Base-by-base conservation (phyloP, 2,888 invertebrate species). In the Tipula lateralis region DNA sequence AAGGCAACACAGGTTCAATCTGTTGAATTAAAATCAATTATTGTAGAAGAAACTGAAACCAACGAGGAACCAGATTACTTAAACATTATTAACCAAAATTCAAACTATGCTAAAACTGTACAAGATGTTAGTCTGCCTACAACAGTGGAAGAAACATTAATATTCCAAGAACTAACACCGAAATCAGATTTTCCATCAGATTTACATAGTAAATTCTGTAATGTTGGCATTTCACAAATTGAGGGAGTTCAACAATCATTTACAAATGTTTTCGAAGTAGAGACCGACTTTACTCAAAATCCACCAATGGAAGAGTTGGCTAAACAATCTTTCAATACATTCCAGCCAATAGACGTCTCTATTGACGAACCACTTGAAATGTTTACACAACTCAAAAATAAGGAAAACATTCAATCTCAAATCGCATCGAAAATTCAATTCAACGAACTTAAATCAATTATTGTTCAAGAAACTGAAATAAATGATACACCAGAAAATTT, bases 1-100 rank as follows among this genome's bases (percentile, higher is more conserved):
- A 82, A 86, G 84, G 87, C 86, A 81, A 91, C 91, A 29, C 86
- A 87, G 85, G 84, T 89, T 13, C 87, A 88, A 36, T 85, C 91
- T 9, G 88, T 88, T 86, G 90, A 91, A 87, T 90, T 91, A 85
- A 89, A 89, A 86, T 88, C 91, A 34, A 87, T 91, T 85, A 87
- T 91, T 80, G 89, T 90, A 84, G 90, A 91, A 82, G 91, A 91
- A 89, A 87, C 91, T 3, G 87, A 91, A 85, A 88, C 91, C 16
- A 90, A 89, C 86, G 88, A 91, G 86, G 90, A 91, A 86, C 89
- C 88, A 85, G 91, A 91, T 86, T 89, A 89, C 39, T 88, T 91
- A 13, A 85, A 19, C 7, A 19, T 16, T 2, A 87, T 85, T 36
- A 88, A n/a, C 1, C 24, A 66, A 66, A 24, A 6, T 9, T 24